phyloP scores from a whole-genome alignment of 2,797 vertebrate genomes.

The Mormyrus proboscirostris region DNA sequence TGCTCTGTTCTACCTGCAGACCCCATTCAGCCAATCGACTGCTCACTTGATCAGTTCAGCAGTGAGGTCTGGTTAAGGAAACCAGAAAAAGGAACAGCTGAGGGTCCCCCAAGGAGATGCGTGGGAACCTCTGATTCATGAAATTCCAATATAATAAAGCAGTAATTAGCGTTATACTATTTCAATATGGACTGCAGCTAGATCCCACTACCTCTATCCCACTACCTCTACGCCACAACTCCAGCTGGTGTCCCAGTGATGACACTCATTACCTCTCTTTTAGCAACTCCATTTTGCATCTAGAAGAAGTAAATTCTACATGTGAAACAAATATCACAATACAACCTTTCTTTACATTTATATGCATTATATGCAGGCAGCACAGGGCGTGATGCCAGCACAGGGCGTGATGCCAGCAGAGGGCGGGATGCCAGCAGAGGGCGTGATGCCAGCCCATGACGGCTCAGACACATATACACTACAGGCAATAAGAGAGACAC shows the following conservation, averaged over 20 bases:
- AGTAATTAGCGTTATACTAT: not conserved
- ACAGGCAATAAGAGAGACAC: not conserved
- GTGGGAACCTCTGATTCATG: not conserved
- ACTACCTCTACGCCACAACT: not conserved
- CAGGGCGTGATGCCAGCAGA: not conserved
- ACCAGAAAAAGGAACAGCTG: not conserved
- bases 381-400: not conserved
- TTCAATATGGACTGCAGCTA: constrained; percentile 13
- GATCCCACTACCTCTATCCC: constrained; percentile 17
- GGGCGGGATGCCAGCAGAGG: too few relatives aligned
- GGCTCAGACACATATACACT: not conserved
- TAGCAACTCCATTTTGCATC: constrained; percentile 61
- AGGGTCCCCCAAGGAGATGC: not conserved
- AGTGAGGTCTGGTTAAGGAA: not conserved
- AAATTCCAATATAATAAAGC: not conserved
- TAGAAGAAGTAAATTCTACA: constrained; percentile 38
- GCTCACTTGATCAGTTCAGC: not conserved
- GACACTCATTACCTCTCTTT: constrained; percentile 56
- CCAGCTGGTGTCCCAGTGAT: not conserved
- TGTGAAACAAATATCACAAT: constrained; percentile 30
- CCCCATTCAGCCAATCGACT: not conserved
- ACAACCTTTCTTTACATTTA: not conserved
- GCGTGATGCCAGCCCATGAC: not conserved
- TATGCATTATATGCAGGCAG: too few relatives aligned
- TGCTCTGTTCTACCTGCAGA: not conserved